Conservation (phyloP, 2,888 invertebrate species). For the Luffia ferchaultella region DNA sequence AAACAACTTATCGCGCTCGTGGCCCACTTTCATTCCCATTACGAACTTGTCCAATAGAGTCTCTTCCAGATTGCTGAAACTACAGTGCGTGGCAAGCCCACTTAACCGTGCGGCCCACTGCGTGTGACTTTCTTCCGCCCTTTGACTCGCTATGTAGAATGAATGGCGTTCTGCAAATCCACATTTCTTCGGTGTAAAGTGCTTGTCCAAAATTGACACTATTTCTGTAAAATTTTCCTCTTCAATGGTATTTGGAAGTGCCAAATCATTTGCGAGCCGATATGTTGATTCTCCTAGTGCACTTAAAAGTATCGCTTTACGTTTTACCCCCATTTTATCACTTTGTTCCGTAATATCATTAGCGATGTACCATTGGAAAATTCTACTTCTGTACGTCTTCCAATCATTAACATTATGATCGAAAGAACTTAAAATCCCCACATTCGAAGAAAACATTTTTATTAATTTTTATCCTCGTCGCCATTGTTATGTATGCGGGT, state of each 20-base stretch:
- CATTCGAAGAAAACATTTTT: neutral
- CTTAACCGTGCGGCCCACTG: conserved; percentile 8
- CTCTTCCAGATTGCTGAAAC: neutral
- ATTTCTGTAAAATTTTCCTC: conserved; percentile 14
- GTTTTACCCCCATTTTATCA: neutral
- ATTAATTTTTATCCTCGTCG: neutral
- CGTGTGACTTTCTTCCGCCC: conserved; percentile 13
- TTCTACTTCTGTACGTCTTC: neutral
- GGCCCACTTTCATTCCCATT: neutral
- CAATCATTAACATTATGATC: neutral
- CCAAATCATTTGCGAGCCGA: conserved; percentile 15
- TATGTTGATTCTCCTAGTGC: conserved; percentile 15
- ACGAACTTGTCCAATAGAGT: neutral
- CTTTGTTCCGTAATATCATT: neutral
- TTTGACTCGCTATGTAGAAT: conserved; percentile 19
- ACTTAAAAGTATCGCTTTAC: conserved; percentile 13
- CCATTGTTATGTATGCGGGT: neutral
- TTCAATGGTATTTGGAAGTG: conserved; percentile 14
- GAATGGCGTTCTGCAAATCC: conserved; percentile 10
- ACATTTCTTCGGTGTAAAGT: conserved; percentile 13
- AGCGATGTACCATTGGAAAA: neutral
- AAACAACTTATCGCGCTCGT: conserved; percentile 2
- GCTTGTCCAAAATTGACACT: conserved; percentile 8
- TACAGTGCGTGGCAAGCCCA: neutral
- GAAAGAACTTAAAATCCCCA: neutral